A percentile compares a stretch with the other conserved stretches of the same genome.
Conservation (phyloP, 2,113 vertebrate genomes). For the Pipa parva region DNA sequence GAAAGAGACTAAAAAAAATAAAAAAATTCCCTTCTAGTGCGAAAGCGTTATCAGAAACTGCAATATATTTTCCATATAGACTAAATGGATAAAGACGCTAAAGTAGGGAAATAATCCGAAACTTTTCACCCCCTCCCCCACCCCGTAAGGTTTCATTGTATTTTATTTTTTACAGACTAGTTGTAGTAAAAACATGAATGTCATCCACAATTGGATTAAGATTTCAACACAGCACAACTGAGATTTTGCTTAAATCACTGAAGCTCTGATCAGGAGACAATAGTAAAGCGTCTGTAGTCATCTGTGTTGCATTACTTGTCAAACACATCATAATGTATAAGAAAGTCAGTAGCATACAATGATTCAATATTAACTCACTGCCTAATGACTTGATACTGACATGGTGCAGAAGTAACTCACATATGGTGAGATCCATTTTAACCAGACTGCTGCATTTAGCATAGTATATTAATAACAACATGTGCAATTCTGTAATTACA, state of each 20-base stretch:
- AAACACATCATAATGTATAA: not conserved
- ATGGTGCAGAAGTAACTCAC: constrained; percentile 4
- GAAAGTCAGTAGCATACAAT: constrained; percentile 7
- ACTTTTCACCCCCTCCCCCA: too few species aligned
- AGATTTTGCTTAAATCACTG: not conserved
- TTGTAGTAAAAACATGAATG: not conserved
- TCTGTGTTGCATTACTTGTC: constrained; percentile 6
- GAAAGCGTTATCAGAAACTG: too few species aligned
- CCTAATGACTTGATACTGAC: not conserved
- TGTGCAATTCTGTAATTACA: too few species aligned
- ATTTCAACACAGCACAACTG: not conserved
- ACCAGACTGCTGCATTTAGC: too few species aligned
- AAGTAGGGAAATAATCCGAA: too few species aligned
- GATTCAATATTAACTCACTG: constrained; percentile 8
- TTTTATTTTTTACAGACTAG: not conserved
- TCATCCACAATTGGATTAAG: constrained; percentile 6
- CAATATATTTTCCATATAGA: too few species aligned
- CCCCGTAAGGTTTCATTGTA: not conserved
- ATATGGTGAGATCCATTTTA: too few species aligned
- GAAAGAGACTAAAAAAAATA: too few species aligned
- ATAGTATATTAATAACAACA: too few species aligned
- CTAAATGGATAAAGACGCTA: too few species aligned
- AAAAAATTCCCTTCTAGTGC: too few species aligned
- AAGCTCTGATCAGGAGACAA: not conserved
- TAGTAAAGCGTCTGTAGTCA: not conserved